These are phyloP conservation scores for Xiphorhynchus elegans DNA, from an alignment of 2,113 vertebrate genomes.

Conservation along the genomic window DNA sequence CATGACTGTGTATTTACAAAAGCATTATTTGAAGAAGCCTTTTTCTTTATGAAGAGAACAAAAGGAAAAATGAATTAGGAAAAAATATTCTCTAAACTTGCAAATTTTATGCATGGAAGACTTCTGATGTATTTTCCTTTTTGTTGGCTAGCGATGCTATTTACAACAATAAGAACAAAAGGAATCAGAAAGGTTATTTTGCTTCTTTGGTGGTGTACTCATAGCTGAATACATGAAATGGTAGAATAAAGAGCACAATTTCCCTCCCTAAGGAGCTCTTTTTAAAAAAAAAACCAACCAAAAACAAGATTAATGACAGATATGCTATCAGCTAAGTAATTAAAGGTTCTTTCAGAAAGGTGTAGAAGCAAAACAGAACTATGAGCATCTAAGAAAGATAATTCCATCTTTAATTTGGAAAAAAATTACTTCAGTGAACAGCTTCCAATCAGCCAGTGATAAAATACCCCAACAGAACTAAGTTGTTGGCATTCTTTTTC, in stretches of 20 bases:
- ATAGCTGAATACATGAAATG: constrained; percentile 18
- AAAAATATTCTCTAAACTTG: background rate
- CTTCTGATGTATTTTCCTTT: constrained; percentile 9
- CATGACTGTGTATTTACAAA: background rate
- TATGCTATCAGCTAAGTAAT: constrained; percentile 33
- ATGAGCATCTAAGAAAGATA: background rate
- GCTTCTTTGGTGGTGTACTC: background rate
- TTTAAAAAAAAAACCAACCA: background rate
- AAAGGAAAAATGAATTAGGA: constrained; percentile 30
- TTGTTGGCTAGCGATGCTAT: background rate
- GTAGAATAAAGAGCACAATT: background rate
- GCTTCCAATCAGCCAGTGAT: background rate
- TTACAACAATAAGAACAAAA: constrained; percentile 28
- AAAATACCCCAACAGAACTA: background rate
- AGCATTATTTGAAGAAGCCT: background rate
- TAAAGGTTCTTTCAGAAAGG: constrained; percentile 24
- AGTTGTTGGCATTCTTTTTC: background rate
- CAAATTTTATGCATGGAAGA: background rate
- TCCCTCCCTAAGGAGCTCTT: background rate
- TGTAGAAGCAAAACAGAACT: background rate
- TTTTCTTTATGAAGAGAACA: constrained; percentile 31
- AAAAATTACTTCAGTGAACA: background rate
- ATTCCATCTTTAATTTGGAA: background rate
- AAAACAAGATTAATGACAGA: constrained; percentile 16
- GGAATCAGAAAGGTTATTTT: constrained; percentile 19